Conservation (phyloP, 2,113 vertebrate species). For the Panthera tigris region DNA sequence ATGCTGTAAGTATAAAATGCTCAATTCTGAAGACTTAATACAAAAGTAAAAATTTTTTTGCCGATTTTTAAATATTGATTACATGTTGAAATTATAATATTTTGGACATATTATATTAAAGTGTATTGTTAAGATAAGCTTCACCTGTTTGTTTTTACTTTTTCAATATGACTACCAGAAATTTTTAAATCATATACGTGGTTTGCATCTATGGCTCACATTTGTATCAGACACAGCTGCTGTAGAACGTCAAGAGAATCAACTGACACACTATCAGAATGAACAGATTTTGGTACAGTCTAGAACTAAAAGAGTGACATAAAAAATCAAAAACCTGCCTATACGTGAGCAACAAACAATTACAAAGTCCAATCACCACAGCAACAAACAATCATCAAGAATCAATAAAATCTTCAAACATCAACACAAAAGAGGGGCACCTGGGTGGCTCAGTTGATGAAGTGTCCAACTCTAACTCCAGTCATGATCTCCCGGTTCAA, state of each 20-base stretch:
- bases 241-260: not conserved
- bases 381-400: constrained; percentile 18
- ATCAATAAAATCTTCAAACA: not conserved
- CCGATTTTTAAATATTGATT: not conserved
- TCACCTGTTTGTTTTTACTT: not conserved
- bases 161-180: not conserved
- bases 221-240: not conserved
- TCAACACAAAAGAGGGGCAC: not conserved
- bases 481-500: too few species aligned
- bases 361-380: not conserved
- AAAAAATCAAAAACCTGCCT: not conserved
- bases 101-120: not conserved
- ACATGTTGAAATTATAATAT: not conserved
- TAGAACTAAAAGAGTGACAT: not conserved
- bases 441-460: too few species aligned
- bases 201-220: not conserved
- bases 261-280: not conserved
- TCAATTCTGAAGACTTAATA: not conserved
- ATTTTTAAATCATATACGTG: not conserved
- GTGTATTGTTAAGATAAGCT: not conserved
- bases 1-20: not conserved
- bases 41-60: not conserved
- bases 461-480: too few species aligned
- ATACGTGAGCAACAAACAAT: not conserved
- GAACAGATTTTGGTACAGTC: not conserved